Conservation (phyloP, 1,140 invertebrate species). For the Panulirus ornatus region DNA sequence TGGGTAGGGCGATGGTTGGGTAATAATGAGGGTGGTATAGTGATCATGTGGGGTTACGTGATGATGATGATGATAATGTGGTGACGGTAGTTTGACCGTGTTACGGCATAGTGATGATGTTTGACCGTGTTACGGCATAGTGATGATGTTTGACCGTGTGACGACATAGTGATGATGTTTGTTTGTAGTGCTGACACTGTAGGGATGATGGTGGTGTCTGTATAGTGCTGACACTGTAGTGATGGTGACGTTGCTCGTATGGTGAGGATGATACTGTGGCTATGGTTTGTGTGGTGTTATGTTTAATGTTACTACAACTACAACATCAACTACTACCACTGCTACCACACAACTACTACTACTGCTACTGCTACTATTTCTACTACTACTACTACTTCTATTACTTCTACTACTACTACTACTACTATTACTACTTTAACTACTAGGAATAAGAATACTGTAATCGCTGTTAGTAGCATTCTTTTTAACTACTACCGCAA, state of each 20-base stretch:
- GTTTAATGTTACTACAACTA: no score
- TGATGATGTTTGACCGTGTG: no score
- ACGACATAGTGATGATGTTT: neutral
- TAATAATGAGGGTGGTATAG: no score
- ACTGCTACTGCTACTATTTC: no score
- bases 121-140: neutral
- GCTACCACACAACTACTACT: no score
- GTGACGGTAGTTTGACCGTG: neutral
- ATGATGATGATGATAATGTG: neutral
- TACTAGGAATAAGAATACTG: neutral
- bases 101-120: no score
- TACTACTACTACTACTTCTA: neutral
- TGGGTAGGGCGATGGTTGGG: no score
- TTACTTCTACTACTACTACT: neutral
- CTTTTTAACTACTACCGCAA: neutral
- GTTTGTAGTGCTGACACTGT: no score
- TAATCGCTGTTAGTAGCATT: neutral
- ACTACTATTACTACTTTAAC: neutral
- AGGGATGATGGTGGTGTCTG: neutral
- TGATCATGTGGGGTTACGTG: neutral
- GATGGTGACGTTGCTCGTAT: neutral
- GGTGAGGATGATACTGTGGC: neutral
- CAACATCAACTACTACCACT: no score
- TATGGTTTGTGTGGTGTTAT: no score
- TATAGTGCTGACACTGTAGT: no score